Evolutionary conservation across 2,797 vertebrate species (phyloP), one percentile per base, ranked within the genome.

Genomic region (Euphonia xanthogaster): DNA sequence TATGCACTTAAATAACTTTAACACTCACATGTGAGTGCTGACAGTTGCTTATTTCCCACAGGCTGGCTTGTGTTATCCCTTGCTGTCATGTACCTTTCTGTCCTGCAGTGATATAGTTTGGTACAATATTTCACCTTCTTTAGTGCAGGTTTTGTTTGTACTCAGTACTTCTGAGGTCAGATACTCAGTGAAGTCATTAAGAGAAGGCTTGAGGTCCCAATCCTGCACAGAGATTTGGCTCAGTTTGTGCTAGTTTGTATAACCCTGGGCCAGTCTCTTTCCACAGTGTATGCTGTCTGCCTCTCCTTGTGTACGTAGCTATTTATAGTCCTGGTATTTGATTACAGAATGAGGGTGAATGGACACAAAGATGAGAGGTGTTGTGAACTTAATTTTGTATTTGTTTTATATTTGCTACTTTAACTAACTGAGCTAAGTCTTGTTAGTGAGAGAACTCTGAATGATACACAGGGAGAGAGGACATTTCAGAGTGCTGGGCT

Each of bases 31-130:
- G 35, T 28, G 77, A 92, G 87, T 83, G 75, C 91, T 94, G 88
- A 93, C 86, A 95, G 86, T 82, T 76, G 55, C 65, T 80, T 31
- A 82, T 79, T 96, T 95, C 91, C 92, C 86, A 18, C 70, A 54
- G 88, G 88, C 86, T 95, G 86, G 8, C 77, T 58, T 66, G 60
- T 84, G 87, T 92, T 91, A 95, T 92, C 87, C 87, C 54, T 78
- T 70, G 60, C 91, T 94, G 75, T 87, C 86, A 48, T 28, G 67
- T 58, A 42, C 58, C 71, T 90, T 80, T 74, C 76, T 74, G 83
- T 94, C 76, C 86, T 1, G 3, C 86, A 57, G 80, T 1, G 28
- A 39, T 82, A 42, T 53, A 61, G n/a, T 40, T 73, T 54, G 86
- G 81, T 72, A 53, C 39, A 27, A 3, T 63, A 85, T 95, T 92